phyloP scores from a whole-genome alignment of 2,113 vertebrate species.

The Gavia stellata region DNA sequence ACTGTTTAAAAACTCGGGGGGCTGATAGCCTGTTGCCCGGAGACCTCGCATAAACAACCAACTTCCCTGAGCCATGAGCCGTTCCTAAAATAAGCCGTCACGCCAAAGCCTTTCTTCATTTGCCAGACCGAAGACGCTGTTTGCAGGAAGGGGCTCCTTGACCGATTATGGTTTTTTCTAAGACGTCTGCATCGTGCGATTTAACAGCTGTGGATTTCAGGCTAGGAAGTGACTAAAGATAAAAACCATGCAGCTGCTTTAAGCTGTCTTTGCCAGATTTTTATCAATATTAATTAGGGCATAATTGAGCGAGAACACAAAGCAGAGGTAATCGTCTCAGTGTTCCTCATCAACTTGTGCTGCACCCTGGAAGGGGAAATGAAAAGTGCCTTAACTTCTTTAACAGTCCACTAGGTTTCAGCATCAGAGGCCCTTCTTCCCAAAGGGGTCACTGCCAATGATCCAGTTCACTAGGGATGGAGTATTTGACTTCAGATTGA shows the following conservation, averaged over 20 bases:
- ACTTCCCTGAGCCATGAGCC: neutral
- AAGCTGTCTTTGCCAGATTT: neutral
- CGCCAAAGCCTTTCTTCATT: neutral
- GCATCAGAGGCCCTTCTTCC: neutral
- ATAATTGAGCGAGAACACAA: neutral
- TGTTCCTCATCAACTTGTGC: neutral
- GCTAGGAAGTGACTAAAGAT: neutral
- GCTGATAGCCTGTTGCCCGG: neutral
- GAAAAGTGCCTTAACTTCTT: neutral
- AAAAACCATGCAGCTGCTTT: neutral
- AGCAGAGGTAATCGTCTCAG: neutral
- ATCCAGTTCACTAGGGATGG: neutral
- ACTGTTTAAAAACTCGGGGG: too few species aligned
- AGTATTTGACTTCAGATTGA: neutral
- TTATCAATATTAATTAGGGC: neutral
- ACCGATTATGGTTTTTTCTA: accelerated
- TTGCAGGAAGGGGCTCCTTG: neutral
- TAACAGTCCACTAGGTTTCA: neutral
- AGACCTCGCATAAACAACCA: accelerated
- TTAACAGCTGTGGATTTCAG: neutral
- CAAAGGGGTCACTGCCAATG: neutral
- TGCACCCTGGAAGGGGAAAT: neutral
- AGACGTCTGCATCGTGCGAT: neutral
- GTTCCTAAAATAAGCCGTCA: neutral
- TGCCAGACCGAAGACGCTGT: neutral